A percentile compares a stretch with the other conserved stretches of the same genome.
Conservation (phyloP, 2,888 invertebrate genomes). For the Monoplex corrugatus region DNA sequence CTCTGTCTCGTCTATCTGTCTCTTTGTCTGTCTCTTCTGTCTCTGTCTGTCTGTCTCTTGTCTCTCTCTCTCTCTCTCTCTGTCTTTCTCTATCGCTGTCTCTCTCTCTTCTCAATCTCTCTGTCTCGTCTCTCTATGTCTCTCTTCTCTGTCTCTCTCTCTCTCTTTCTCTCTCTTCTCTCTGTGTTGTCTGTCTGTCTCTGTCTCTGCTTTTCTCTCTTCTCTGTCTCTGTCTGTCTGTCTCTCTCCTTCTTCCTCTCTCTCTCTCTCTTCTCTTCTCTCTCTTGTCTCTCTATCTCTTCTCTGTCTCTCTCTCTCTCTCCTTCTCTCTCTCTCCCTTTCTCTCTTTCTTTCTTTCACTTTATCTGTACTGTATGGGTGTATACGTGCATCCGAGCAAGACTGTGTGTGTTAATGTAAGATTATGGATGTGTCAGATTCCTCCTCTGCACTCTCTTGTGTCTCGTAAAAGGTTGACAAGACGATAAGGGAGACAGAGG, state of each 20-base stretch:
- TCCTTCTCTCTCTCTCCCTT: neutral
- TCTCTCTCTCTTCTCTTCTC: neutral
- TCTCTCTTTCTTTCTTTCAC: neutral
- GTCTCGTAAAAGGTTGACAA: constrained; percentile 17
- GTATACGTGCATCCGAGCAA: too few relatives aligned
- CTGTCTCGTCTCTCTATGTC: too few relatives aligned
- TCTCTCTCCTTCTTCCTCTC: neutral
- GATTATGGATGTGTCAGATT: neutral
- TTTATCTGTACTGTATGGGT: too few relatives aligned
- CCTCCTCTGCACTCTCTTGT: constrained; percentile 10
- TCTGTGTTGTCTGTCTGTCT: neutral
- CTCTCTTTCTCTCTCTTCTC: too few relatives aligned
- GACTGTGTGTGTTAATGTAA: too few relatives aligned
- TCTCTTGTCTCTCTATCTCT: neutral
- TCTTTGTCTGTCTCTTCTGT: too few relatives aligned
- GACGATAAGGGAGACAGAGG: neutral
- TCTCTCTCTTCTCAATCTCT: too few relatives aligned
- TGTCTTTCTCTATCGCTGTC: too few relatives aligned
- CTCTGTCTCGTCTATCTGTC: too few relatives aligned
- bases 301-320: neutral
- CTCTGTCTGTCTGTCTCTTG: too few relatives aligned
- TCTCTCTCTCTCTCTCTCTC: too few relatives aligned
- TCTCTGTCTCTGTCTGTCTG: neutral
- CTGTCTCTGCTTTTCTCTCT: neutral
- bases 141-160: too few relatives aligned